phyloP scores from a whole-genome alignment of 2,113 vertebrate species.

The Boulengerochromis microlepis region DNA sequence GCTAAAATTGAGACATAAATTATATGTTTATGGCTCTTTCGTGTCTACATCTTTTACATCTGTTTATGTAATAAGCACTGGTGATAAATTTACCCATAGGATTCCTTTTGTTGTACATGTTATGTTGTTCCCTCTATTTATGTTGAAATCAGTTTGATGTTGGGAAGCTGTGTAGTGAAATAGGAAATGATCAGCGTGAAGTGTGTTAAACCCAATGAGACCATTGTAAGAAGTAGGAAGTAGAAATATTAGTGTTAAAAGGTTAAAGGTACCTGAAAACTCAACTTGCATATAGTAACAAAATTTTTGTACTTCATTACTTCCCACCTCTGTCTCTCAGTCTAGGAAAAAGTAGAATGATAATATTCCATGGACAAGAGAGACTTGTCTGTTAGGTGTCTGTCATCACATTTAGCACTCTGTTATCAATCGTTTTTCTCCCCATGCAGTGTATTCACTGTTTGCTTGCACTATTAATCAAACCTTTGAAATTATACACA shows the following conservation, averaged over 20 bases:
- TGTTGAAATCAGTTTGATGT: neutral
- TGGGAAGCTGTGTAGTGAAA: neutral
- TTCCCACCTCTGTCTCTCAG: neutral
- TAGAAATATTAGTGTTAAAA: neutral
- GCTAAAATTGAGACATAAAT: neutral
- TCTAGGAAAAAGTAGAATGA: neutral
- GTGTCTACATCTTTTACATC: neutral
- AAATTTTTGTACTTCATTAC: neutral
- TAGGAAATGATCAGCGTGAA: neutral
- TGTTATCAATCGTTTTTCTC: neutral
- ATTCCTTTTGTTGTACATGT: neutral
- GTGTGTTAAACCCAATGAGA: neutral
- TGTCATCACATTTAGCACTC: neutral
- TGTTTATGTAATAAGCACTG: neutral
- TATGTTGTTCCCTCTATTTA: neutral
- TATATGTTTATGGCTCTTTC: neutral
- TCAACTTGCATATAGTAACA: neutral
- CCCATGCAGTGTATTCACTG: neutral
- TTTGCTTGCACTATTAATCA: neutral
- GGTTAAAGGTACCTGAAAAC: neutral
- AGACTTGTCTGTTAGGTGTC: neutral
- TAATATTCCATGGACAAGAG: neutral
- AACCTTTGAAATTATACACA: neutral
- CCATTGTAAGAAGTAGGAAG: neutral
- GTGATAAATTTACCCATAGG: neutral